phyloP scores from a whole-genome alignment of 2,113 vertebrate species.

The Columba janthina region DNA sequence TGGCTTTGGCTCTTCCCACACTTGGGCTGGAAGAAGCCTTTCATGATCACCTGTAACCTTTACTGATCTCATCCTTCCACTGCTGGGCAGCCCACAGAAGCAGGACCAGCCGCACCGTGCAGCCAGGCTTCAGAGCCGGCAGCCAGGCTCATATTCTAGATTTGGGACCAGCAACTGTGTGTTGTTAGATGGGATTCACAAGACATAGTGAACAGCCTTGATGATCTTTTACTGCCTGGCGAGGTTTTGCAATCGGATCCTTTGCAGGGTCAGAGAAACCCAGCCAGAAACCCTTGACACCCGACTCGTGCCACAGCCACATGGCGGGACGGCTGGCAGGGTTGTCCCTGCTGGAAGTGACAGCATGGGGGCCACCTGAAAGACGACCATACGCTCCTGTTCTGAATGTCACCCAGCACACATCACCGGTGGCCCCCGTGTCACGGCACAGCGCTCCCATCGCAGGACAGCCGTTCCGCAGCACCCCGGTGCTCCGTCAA shows the following conservation, averaged over 20 bases:
- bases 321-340: fast-evolving
- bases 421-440: fast-evolving
- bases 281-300: background rate
- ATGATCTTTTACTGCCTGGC: background rate
- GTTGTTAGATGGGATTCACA: background rate
- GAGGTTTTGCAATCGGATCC: background rate
- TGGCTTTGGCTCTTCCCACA: background rate
- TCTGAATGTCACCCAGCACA: background rate
- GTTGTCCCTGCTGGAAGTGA: background rate
- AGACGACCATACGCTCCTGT: background rate
- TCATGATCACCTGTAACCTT: background rate
- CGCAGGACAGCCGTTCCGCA: fast-evolving
- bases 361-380: background rate
- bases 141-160: background rate
- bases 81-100: background rate
- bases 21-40: background rate
- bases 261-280: background rate
- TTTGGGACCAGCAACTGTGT: fast-evolving
- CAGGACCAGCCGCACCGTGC: fast-evolving
- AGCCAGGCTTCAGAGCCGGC: background rate
- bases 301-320: fast-evolving
- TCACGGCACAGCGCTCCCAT: background rate
- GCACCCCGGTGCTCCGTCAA: background rate
- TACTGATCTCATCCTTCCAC: background rate
- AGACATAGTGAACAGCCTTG: background rate